phyloP scores from a whole-genome alignment of 2,888 invertebrate species.

The Tenthredo mesomela region DNA sequence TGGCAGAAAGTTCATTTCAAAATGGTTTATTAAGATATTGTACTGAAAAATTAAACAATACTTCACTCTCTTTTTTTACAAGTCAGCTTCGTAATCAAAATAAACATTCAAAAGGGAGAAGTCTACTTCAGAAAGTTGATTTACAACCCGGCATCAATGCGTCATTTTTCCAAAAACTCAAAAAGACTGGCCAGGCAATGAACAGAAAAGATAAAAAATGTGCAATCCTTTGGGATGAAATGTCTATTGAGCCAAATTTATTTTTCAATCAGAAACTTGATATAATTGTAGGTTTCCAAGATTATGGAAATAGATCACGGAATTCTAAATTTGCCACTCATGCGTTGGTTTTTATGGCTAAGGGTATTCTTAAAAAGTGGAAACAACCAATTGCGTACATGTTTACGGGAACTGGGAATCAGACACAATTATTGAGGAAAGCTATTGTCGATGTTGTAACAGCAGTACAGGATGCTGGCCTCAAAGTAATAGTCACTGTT shows the following conservation, averaged over 20 bases:
- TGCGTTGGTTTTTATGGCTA: constrained; percentile 60
- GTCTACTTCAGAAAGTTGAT: constrained; percentile 58
- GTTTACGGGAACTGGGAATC: constrained; percentile 56
- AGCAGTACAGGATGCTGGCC: constrained; percentile 55
- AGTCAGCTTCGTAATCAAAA: constrained; percentile 33
- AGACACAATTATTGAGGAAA: constrained; percentile 52
- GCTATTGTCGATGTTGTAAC: constrained; percentile 55
- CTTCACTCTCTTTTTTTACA: background rate
- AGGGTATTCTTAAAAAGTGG: constrained; percentile 58
- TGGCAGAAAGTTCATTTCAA: constrained; percentile 19
- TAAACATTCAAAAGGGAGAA: constrained; percentile 44
- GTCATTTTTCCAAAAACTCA: constrained; percentile 55
- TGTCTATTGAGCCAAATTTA: constrained; percentile 56
- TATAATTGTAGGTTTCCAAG: constrained; percentile 52
- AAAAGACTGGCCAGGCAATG: constrained; percentile 46
- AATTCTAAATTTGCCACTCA: constrained; percentile 51
- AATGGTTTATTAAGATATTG: background rate
- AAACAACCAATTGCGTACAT: constrained; percentile 60
- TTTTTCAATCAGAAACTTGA: constrained; percentile 52
- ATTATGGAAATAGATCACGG: constrained; percentile 47
- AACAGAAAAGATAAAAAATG: constrained; percentile 52
- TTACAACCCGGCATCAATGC: constrained; percentile 56
- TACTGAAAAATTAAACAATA: constrained; percentile 15
- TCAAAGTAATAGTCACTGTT: constrained; percentile 58
- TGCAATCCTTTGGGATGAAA: constrained; percentile 58